Evolutionary conservation across 2,888 invertebrate species (phyloP), one percentile per base, ranked within the genome.

Genomic region (Lumbricus terrestris): DNA sequence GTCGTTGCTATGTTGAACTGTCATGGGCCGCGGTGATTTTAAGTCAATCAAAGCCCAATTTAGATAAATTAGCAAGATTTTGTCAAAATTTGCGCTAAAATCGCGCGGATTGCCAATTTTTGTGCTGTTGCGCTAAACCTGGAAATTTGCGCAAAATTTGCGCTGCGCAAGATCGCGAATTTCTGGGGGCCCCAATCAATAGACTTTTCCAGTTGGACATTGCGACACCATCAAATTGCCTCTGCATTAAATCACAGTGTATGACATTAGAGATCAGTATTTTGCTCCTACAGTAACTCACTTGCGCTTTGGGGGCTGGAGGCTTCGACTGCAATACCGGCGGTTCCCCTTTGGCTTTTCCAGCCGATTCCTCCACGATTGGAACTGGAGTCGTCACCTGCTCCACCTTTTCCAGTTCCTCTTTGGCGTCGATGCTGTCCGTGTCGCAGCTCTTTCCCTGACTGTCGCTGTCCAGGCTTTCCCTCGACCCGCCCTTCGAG

Each of bases 401-500:
- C 5, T 90, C 40, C 23, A 35, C 33, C 4, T 47, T 88, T 35
- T 47, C 88, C 33, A 15, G 23, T 29, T 88, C 40, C 3, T 47
- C 47, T 40, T 88, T 88, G 33, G 42, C 15, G 37, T n/a, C 40
- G 40, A 33, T 88, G 40, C 42, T 47, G 16, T 40, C 40, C 33
- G 23, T 34, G 34, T 85, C 85, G 8, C 85, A 85, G 15, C 85
- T 85, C 34, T 85, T 85, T 69, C 69, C 47, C 54, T 54, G n/a
- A 16, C 69, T 69, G n/a, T 89, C 89, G 35, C 40, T 47, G 33
- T 88, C 88, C 35, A 90, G 88, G 47, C 90, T 90, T 16, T 90
- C 90, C 38, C 90, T 88, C 13, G 90, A 90, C 8, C 88, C 90
- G 23, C 85, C 88, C 54, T 90, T 90, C 13, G 85, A 85, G 37